Base-by-base conservation (phyloP, 2,113 vertebrate genomes). In the Trachemys scripta region DNA sequence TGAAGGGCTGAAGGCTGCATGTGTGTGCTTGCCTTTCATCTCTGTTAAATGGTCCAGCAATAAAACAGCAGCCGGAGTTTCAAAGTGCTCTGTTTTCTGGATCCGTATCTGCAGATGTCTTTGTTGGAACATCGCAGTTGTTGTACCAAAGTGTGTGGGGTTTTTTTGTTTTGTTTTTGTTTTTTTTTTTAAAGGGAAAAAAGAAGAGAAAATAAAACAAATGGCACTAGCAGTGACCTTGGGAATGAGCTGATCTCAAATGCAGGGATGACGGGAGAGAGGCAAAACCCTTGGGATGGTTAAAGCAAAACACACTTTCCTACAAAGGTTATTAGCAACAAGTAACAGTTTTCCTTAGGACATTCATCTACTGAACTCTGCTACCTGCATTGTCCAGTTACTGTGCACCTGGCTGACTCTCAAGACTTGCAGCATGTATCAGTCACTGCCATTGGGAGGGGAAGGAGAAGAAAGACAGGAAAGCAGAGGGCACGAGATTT, bases 11-110 rank as follows among this genome's bases (percentile, higher is more conserved):
- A 94, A 90, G 27, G 75, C 19, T 92, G 87, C 94, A 10, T 95
- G n/a, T 65, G 27, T 97, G 87, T 94, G 42, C 35, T 92, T 57
- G 85, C 14, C 42, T 97, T 98, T 97, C 38, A 95, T 96, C 76
- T 95, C 3, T 72, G 50, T 96, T 90, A 95, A 94, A 90, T 76
- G 80, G 85, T 91, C 76, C 51, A 91, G 87, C 82, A 88, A 57
- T 90, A 90, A 94, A 95, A 92, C 19, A 94, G 81, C 85, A 91
- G 62, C 82, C 85, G 12, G 87, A 92, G 82, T 96, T 97, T 97
- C 90, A 97, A 91, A 96, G 88, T 57, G 80, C 0, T 0, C 59
- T 56, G 19, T 3, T 88, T 94, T 96, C 84, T 93, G 96, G 62
- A 91, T 95, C 81, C 94, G n/a, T 76, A 85, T 2, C 3, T 7